These are phyloP conservation scores for Pentalonia nigronervosa DNA, from an alignment of 1,140 invertebrate genomes.

Conservation along the genomic window DNA sequence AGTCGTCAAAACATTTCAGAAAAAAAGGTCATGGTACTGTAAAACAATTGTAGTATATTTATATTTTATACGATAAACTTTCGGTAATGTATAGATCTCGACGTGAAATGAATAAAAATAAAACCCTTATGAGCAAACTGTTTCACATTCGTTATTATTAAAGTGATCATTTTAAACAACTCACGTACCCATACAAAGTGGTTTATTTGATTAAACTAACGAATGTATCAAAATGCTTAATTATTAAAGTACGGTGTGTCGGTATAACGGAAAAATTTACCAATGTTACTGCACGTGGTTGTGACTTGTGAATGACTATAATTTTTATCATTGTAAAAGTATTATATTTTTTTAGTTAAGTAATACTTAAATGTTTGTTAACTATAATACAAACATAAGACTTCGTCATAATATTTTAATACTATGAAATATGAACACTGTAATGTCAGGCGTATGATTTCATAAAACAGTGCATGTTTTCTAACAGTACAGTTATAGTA, in stretches of 20 bases:
- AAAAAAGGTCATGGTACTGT: background rate
- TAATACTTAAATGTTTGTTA: background rate
- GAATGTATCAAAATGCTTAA: background rate
- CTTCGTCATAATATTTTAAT: background rate
- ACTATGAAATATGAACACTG: background rate
- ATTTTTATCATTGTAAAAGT: background rate
- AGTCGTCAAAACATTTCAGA: background rate
- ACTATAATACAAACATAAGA: background rate
- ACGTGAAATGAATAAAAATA: background rate
- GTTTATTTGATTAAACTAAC: conserved; percentile 24
- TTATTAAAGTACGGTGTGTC: background rate
- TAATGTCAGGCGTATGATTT: background rate
- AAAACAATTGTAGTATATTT: background rate
- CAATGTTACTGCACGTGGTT: background rate
- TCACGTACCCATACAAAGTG: background rate
- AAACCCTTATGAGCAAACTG: background rate
- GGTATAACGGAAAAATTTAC: background rate
- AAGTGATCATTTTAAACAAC: background rate
- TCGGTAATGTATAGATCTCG: background rate
- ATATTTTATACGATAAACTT: background rate
- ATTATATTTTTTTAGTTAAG: background rate
- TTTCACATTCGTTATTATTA: background rate
- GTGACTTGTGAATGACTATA: background rate
- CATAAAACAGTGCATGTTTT: background rate
- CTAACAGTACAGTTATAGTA: background rate